phyloP scores from a whole-genome alignment of 2,888 invertebrate species.

The Zeuzera pyrina region DNA sequence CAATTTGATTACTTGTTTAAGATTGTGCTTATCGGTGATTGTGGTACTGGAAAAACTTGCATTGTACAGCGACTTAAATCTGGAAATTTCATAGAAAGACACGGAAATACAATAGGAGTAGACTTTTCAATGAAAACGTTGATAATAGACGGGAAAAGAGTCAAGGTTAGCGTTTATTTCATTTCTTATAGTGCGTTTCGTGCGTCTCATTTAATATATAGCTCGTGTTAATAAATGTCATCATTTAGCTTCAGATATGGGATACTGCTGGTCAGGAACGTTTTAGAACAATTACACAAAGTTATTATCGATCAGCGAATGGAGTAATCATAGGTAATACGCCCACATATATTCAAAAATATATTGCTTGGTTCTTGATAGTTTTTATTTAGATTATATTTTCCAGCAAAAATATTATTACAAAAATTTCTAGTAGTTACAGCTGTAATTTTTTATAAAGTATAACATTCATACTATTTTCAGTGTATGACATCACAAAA shows the following conservation, averaged over 20 bases:
- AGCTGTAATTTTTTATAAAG: constrained; percentile 9
- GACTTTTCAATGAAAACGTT: constrained; percentile 99
- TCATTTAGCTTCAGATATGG: constrained; percentile 91
- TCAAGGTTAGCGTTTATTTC: constrained; percentile 85
- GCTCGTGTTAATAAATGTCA: constrained; percentile 7
- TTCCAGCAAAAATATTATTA: no score
- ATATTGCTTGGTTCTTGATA: no score
- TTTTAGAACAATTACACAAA: constrained; percentile 97
- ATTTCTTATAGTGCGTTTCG: constrained; percentile 17
- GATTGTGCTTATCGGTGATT: constrained; percentile 94
- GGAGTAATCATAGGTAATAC: constrained; percentile 90
- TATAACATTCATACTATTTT: no score
- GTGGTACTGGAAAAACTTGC: constrained; percentile 93
- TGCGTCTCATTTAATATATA: constrained; percentile 3
- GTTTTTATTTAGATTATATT: not conserved
- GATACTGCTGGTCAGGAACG: constrained; percentile 98
- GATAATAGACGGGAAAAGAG: constrained; percentile 92
- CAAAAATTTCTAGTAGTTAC: no score
- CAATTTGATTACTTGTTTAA: constrained; percentile 96
- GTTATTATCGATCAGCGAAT: constrained; percentile 97
- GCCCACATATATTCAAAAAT: not conserved
- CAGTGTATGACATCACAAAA: constrained; percentile 96
- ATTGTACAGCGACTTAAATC: constrained; percentile 97
- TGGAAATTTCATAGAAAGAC: constrained; percentile 94
- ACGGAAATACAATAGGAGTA: constrained; percentile 97